phyloP scores from a whole-genome alignment of 2,113 vertebrate species.

The Otocyon megalotis region DNA sequence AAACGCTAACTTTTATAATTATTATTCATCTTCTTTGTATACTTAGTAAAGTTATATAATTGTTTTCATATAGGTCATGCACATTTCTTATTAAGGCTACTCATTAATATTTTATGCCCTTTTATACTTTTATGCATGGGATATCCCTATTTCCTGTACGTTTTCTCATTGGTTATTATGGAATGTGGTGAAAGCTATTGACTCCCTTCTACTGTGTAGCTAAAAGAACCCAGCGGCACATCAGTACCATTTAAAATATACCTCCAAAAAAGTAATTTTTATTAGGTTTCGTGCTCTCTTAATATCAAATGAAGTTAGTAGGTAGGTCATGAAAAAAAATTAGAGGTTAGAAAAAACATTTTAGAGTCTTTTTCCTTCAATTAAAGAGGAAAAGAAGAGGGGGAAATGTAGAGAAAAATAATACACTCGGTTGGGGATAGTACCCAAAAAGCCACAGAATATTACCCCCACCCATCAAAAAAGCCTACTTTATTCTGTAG shows the following conservation, averaged over 20 bases:
- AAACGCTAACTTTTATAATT: not conserved
- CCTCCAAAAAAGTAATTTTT: not conserved
- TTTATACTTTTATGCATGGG: not conserved
- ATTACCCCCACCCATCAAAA: not conserved
- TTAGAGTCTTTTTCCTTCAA: not conserved
- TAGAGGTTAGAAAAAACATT: not conserved
- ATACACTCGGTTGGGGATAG: not conserved
- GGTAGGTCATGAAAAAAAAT: not conserved
- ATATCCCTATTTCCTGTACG: not conserved
- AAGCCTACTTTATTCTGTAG: not conserved
- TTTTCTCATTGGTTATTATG: slow-evolving; percentile 42
- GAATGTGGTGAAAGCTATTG: not conserved
- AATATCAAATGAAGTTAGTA: not conserved
- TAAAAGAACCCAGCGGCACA: not conserved
- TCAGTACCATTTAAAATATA: not conserved
- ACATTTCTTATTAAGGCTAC: slow-evolving; percentile 10
- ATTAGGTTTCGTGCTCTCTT: not conserved
- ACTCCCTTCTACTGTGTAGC: not conserved
- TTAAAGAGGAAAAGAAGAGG: not conserved
- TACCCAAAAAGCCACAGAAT: not conserved
- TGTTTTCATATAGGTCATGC: not conserved
- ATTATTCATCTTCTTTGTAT: not conserved
- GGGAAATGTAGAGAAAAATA: not conserved
- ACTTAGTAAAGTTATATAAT: not conserved
- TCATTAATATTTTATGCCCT: slow-evolving; percentile 20